A percentile compares a stretch with the other conserved stretches of the same genome.
phyloP scores from a whole-genome alignment of 2,888 invertebrate genomes.

The Drosophila sordidula region DNA sequence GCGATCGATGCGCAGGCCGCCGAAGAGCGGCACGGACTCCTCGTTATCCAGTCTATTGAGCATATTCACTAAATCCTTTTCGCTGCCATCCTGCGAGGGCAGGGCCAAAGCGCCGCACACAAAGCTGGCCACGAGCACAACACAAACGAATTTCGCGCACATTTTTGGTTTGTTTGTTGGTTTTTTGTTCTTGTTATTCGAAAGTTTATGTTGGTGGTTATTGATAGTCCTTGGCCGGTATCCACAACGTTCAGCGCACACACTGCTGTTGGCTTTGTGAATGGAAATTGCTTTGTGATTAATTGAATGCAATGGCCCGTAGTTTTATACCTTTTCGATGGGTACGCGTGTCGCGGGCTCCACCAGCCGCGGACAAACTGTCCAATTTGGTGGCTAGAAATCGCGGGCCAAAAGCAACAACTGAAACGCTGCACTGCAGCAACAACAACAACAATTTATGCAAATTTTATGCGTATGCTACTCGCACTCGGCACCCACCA shows the following conservation, averaged over 20 bases:
- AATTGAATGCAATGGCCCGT: slow-evolving; percentile 81
- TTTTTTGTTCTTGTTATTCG: slow-evolving; percentile 1
- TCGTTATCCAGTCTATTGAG: slow-evolving; percentile 85
- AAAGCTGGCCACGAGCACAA: slow-evolving; percentile 82
- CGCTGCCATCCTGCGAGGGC: slow-evolving; percentile 83
- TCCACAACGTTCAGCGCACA: slow-evolving; percentile 64
- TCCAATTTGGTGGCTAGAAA: slow-evolving; percentile 78
- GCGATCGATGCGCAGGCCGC: slow-evolving; percentile 85
- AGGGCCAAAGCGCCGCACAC: slow-evolving; percentile 80
- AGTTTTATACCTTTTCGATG: slow-evolving; percentile 82
- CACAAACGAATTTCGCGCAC: slow-evolving; percentile 84
- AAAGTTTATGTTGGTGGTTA: slow-evolving; percentile 6
- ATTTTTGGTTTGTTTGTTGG: slow-evolving; percentile 63
- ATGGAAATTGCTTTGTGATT: slow-evolving; percentile 84
- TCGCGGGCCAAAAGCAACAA: slow-evolving; percentile 46
- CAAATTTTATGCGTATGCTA: slow-evolving; percentile 72
- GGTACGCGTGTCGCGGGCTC: slow-evolving; percentile 47
- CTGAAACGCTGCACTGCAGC: slow-evolving; percentile 51
- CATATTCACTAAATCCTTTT: slow-evolving; percentile 85
- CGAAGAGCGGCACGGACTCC: slow-evolving; percentile 84
- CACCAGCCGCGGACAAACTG: slow-evolving; percentile 27
- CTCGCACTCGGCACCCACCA: slow-evolving; percentile 34
- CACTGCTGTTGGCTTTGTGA: slow-evolving; percentile 81
- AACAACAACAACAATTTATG: slow-evolving; percentile 70
- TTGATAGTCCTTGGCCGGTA: slow-evolving; percentile 58